These are phyloP conservation scores for Globodera rostochiensis DNA, from an alignment of 1,140 invertebrate species.

Conservation along the genomic window DNA sequence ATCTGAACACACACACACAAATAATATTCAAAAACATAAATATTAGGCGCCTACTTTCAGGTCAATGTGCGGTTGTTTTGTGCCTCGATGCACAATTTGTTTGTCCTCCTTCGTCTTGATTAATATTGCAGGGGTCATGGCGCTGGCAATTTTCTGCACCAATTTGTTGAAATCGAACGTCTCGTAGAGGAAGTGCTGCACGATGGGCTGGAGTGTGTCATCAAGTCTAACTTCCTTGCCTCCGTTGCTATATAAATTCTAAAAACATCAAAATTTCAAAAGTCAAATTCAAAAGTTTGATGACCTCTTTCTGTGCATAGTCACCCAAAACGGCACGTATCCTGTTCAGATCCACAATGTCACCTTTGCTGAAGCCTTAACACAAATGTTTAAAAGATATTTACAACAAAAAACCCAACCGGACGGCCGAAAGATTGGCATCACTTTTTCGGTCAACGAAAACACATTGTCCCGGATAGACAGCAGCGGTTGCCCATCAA, in stretches of 20 bases:
- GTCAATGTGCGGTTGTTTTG: conserved; percentile 16
- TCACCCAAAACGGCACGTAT: conserved; percentile 13
- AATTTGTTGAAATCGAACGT: conserved; percentile 32
- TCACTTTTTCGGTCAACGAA: conserved; percentile 21
- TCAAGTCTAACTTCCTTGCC: conserved; percentile 3
- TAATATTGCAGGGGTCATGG: conserved; percentile 31
- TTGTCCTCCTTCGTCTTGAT: conserved; percentile 6
- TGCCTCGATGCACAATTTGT: conserved; percentile 8
- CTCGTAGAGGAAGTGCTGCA: conserved; percentile 31
- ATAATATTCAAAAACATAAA: neutral
- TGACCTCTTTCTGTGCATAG: conserved; percentile 14
- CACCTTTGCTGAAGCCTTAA: conserved; percentile 10
- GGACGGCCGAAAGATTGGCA: conserved; percentile 16
- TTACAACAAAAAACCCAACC: neutral
- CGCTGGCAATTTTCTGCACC: conserved; percentile 34
- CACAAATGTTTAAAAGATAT: neutral
- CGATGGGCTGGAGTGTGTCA: conserved; percentile 28
- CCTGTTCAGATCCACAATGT: conserved; percentile 14
- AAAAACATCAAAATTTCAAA: neutral
- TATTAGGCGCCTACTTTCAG: conserved; percentile 4
- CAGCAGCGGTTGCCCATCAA: neutral
- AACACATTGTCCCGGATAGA: conserved; percentile 14
- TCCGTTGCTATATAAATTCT: conserved; percentile 14
- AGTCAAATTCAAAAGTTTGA: neutral
- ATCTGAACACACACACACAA: conserved; percentile 30